Evolutionary conservation across 2,888 invertebrate species (phyloP).

Genomic region (Sialis fuliginosa): DNA sequence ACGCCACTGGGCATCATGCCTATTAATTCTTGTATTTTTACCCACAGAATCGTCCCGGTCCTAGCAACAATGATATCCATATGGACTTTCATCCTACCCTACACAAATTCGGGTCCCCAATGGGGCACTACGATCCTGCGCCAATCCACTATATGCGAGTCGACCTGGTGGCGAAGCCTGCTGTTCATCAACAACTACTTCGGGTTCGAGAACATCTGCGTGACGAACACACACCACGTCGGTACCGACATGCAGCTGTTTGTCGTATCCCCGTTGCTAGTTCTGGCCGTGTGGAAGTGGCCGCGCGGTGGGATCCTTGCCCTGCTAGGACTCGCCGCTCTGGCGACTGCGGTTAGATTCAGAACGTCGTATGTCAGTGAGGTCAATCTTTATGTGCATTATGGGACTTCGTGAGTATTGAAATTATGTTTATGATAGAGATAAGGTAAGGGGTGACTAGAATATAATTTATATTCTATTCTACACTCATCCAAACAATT

Average conservation of each 20-base stretch:
- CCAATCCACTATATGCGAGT: slow-evolving; percentile 47
- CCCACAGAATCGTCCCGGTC: slow-evolving; percentile 43
- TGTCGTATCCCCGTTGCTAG: slow-evolving; percentile 38
- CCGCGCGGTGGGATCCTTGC: slow-evolving; percentile 31
- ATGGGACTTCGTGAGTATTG: slow-evolving; percentile 44
- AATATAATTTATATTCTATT: no score
- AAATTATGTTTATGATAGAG: neutral
- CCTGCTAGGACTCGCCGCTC: slow-evolving; percentile 27
- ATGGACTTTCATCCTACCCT: slow-evolving; percentile 46
- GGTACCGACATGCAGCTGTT: slow-evolving; percentile 55
- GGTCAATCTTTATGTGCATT: slow-evolving; percentile 47
- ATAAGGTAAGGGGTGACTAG: no score
- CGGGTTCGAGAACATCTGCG: slow-evolving; percentile 53
- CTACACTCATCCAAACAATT: no score
- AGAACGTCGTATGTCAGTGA: slow-evolving; percentile 38
- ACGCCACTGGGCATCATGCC: no score
- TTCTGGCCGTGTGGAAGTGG: slow-evolving; percentile 39
- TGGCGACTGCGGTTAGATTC: slow-evolving; percentile 42
- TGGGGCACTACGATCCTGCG: slow-evolving; percentile 51
- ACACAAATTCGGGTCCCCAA: slow-evolving; percentile 43
- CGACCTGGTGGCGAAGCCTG: slow-evolving; percentile 52
- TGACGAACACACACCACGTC: slow-evolving; percentile 53
- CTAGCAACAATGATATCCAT: slow-evolving; percentile 44
- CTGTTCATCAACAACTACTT: slow-evolving; percentile 55
- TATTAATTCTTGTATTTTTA: no score